Evolutionary conservation across 2,888 invertebrate species (phyloP), one percentile per base, ranked within the genome.

Genomic region (Tachystola acroxantha): DNA sequence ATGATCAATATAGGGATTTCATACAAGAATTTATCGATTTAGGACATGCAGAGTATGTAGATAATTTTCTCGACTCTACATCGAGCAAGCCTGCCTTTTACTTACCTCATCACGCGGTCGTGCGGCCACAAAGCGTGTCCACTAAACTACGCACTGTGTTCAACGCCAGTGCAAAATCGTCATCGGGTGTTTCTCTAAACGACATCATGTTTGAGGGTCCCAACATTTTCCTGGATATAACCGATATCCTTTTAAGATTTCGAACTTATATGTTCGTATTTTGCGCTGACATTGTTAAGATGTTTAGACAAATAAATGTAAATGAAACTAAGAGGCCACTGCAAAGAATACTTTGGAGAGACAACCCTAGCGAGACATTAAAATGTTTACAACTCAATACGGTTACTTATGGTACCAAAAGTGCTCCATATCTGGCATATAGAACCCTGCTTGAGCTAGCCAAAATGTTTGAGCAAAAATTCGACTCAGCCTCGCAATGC

Each of bases 151-250:
- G 33, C 22, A 19, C 31, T 10, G 40, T 43, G 7, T 43, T 43
- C 14, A 37, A 43, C 25, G 43, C 40, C 9, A 42, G 39, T 10
- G 20, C 42, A 10, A 42, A 40, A 13, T 20, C 42, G 7, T 37
- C 39, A 3, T 36, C 38, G 9, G 42, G 40, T 6, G n/a, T 42
- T 0, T 44, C 47, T 1, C 28, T 50, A 2, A 50, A 50, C 26
- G 40, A 48, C 9, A 27, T 40, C 11, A 13, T 50, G 9, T 27
- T 31, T 36, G 45, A 48, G 42, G 47, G 50, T 34, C 48, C 48
- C 0, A 50, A 47, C 25, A 41, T 47, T 10, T 44, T 43, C 19
- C 39, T 37, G 30, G 44, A 44, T 22, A 2, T 46, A 4, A n/a
- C 43, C 10, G 42, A 46, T 25, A 45, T 49, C 16, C 39, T 43